A percentile compares a stretch with the other conserved stretches of the same genome.
phyloP scores from a whole-genome alignment of 2,113 vertebrate species.

The Collichthys lucidus region DNA sequence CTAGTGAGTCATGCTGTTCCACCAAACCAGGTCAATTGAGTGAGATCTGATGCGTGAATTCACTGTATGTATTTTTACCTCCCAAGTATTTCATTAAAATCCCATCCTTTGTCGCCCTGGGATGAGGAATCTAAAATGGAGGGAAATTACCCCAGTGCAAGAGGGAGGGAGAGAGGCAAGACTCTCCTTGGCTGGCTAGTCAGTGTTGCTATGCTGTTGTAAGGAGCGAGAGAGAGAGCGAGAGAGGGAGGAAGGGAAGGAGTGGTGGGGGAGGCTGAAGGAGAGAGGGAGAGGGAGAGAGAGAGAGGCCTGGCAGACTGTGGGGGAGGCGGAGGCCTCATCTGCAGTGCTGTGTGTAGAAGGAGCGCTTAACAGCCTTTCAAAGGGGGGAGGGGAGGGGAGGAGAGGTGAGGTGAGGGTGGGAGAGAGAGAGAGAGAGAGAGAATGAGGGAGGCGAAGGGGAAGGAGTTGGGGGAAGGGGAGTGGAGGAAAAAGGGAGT shows the following conservation, averaged over 20 bases:
- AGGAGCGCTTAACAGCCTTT: slow-evolving; percentile 69
- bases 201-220: slow-evolving; percentile 81
- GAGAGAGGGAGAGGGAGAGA: slow-evolving; percentile 25
- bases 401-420: neutral
- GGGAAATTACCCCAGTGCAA: slow-evolving; percentile 73
- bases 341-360: slow-evolving; percentile 82
- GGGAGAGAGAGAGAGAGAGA: neutral
- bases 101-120: slow-evolving; percentile 40
- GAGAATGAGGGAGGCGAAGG: no score
- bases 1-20: slow-evolving; percentile 6
- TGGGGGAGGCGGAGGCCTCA: slow-evolving; percentile 79
- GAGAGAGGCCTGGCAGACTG: slow-evolving; percentile 74
- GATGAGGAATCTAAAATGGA: slow-evolving; percentile 79
- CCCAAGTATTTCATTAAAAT: slow-evolving; percentile 44
- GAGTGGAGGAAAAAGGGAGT: slow-evolving; percentile 17
- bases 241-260: slow-evolving; percentile 47
- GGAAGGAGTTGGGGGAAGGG: neutral
- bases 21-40: slow-evolving; percentile 17
- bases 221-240: slow-evolving; percentile 57
- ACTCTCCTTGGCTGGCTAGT: slow-evolving; percentile 71
- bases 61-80: neutral
- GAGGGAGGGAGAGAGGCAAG: slow-evolving; percentile 54
- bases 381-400: slow-evolving; percentile 35
- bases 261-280: slow-evolving; percentile 54
- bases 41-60: neutral